Base-by-base conservation (phyloP, 2,888 invertebrate genomes). In the Spodoptera littoralis region DNA sequence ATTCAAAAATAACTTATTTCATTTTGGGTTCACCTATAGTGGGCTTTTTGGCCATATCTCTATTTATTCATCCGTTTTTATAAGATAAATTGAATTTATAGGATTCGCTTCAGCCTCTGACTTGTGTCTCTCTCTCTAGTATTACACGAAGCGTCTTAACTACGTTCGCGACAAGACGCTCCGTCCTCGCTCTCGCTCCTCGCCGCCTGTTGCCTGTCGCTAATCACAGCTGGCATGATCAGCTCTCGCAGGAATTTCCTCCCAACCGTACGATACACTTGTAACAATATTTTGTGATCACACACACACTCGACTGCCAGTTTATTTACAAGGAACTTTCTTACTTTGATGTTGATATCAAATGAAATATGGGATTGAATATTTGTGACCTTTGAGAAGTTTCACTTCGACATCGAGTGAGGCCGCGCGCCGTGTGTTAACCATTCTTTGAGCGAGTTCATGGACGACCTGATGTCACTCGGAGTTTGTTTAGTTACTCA, bases 111-210 rank as follows among this genome's bases (percentile, higher is more conserved):
- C 11, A 48, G 12, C 51, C 6, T 11, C 6, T 13, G 11, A 0
- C 18, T 50, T 51, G 11, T 0, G 0, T 2, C 5, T 36, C 2
- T 49, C 2, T 49, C 1, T 13, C 51, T 8, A 49, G 58, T 48
- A 63, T 70, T 65, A 65, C 62, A 60, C 27, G 41, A 13, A 56
- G 65, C 69, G 65, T 57, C 67, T 61, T 60, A 70, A 70, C 72
- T 62, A 70, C 68, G 62, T 70, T 73, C 63, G 57, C 57, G 46
- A 45, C 57, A 57, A 67, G 55, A 18, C 18, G 18, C 18, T 18
- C 66, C 59, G 58, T 68, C 52, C 53, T 72, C 36, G 42, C 47
- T 30, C 24, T 30, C 60, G 57, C 62, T 62, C 59, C 13, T 47
- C 49, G 57, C 12, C 54, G 65, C 60, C 68, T 68, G 65, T 62